Evolutionary conservation across 2,113 vertebrate species (phyloP).

Genomic region (Cyprinus carpio): DNA sequence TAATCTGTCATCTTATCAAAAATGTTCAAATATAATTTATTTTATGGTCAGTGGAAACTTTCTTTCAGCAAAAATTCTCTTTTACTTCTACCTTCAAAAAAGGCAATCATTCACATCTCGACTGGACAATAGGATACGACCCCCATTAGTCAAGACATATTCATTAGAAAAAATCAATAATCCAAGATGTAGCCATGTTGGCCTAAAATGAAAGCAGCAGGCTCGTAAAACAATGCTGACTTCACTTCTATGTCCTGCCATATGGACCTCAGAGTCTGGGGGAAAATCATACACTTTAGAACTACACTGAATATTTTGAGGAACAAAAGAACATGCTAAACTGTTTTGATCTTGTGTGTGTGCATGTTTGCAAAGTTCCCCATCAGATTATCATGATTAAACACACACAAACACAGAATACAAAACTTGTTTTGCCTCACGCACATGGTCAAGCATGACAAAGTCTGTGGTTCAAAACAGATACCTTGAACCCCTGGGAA

Average conservation of each 20-base stretch:
- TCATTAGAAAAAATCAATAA: slow-evolving; percentile 75
- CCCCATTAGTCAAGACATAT: slow-evolving; percentile 72
- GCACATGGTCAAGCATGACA: slow-evolving; percentile 12
- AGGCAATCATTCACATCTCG: slow-evolving; percentile 68
- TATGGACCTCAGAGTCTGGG: background rate
- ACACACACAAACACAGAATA: slow-evolving; percentile 25
- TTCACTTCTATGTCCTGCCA: slow-evolving; percentile 42
- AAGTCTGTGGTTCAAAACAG: slow-evolving; percentile 18
- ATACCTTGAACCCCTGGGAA: slow-evolving; percentile 19
- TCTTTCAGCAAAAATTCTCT: slow-evolving; percentile 63
- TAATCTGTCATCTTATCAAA: slow-evolving; percentile 20
- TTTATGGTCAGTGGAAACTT: slow-evolving; percentile 56
- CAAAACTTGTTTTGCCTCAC: background rate
- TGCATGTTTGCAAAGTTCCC: background rate
- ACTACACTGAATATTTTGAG: background rate
- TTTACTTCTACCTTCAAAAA: slow-evolving; percentile 69
- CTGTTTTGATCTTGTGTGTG: too few relatives aligned
- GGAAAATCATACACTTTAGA: background rate
- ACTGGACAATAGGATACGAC: slow-evolving; percentile 68
- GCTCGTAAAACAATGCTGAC: slow-evolving; percentile 52
- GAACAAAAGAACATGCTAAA: background rate
- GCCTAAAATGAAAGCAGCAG: slow-evolving; percentile 44
- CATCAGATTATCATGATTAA: background rate
- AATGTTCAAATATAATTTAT: slow-evolving; percentile 10
- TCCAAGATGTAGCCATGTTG: slow-evolving; percentile 59